A percentile compares a stretch with the other conserved stretches of the same genome.
phyloP scores from a whole-genome alignment of 2,888 invertebrate genomes.

The Pherbina coryleti region DNA sequence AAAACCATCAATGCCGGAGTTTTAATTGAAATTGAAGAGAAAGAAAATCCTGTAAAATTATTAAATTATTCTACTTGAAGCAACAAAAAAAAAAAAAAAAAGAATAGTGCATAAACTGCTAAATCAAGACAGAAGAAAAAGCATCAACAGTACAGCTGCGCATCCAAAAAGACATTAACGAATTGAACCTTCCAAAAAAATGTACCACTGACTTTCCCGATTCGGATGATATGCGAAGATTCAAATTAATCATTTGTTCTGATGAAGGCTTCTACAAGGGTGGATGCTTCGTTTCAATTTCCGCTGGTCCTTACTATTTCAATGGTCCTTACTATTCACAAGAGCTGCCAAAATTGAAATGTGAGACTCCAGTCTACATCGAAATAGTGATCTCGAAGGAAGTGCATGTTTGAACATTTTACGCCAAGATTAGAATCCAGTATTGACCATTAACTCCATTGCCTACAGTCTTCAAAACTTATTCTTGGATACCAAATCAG shows the following conservation, averaged over 20 bases:
- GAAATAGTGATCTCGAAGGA: slow-evolving; percentile 97
- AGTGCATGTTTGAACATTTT: slow-evolving; percentile 98
- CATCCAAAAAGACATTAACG: slow-evolving; percentile 98
- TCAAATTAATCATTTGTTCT: slow-evolving; percentile 95
- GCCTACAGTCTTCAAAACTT: slow-evolving; percentile 98
- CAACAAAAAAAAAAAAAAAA: slow-evolving; percentile 99
- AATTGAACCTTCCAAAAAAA: slow-evolving; percentile 96
- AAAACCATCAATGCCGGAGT: neutral
- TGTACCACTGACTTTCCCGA: slow-evolving; percentile 97
- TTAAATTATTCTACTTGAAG: slow-evolving; percentile 97
- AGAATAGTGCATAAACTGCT: slow-evolving; percentile 92
- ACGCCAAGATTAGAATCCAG: slow-evolving; percentile 99
- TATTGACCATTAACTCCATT: slow-evolving; percentile 96
- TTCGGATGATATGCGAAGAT: slow-evolving; percentile 94
- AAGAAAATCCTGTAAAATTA: slow-evolving; percentile 75
- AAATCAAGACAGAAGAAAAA: slow-evolving; percentile 85
- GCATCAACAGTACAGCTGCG: slow-evolving; percentile 96
- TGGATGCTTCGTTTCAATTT: slow-evolving; percentile 96
- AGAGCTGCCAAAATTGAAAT: slow-evolving; percentile 98
- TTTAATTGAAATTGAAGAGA: neutral
- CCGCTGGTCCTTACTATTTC: no score
- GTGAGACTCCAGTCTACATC: slow-evolving; percentile 98
- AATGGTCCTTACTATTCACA: slow-evolving; percentile 97
- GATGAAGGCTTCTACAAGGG: slow-evolving; percentile 98
- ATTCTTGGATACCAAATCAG: slow-evolving; percentile 95